Percentiles rank a stretch among this genome's conserved stretches.
Evolutionary conservation across 1,140 invertebrate genomes (phyloP).

Genomic region (Alviniconcha marisindica): DNA sequence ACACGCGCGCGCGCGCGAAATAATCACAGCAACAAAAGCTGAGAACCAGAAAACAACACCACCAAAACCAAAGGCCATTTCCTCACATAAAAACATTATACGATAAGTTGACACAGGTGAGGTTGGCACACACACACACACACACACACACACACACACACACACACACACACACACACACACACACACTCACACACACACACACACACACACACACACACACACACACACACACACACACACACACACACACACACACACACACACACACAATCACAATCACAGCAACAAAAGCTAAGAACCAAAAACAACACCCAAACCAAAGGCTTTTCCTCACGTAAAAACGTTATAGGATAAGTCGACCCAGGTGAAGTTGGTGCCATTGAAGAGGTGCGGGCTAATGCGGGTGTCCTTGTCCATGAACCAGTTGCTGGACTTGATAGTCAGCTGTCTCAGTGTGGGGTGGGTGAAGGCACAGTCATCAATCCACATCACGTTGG

Average conservation of each 20-base stretch:
- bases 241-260: constrained; percentile 8
- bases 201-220: not conserved
- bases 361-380: not conserved
- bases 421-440: constrained; percentile 41
- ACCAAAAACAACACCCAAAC: not conserved
- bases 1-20: not conserved
- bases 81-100: too few relatives aligned
- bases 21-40: not conserved
- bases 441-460: constrained; percentile 6
- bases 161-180: not conserved
- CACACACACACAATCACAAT: not conserved
- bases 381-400: not conserved
- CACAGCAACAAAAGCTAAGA: not conserved
- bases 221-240: not conserved
- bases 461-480: constrained; percentile 29
- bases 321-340: constrained; percentile 9
- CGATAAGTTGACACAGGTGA: too few relatives aligned
- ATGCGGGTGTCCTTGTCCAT: constrained; percentile 22
- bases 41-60: not conserved
- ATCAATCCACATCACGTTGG: not conserved
- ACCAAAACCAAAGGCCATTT: not conserved
- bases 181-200: not conserved
- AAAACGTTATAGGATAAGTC: constrained; percentile 32
- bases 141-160: constrained; percentile 1
- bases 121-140: not conserved